A percentile compares a stretch with the other conserved stretches of the same genome.
phyloP scores from a whole-genome alignment of 2,797 vertebrate genomes.

The Zenarchopterus dispar region DNA sequence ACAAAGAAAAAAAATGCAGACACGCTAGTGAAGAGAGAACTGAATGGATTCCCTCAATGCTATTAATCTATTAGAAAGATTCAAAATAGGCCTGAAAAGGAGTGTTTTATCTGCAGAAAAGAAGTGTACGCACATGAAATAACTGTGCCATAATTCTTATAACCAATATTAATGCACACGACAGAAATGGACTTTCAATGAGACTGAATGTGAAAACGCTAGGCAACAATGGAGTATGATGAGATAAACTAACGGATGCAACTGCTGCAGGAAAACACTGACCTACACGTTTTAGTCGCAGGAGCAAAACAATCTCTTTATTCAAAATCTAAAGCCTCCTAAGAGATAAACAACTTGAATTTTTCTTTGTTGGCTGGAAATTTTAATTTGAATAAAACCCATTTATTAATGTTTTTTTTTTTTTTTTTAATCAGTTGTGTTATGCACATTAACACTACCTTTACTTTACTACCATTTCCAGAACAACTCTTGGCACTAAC shows the following conservation, averaged over 20 bases:
- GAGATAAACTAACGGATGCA: slow-evolving; percentile 37
- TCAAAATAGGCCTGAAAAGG: slow-evolving; percentile 62
- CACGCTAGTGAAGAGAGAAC: slow-evolving; percentile 38
- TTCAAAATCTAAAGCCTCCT: slow-evolving; percentile 9
- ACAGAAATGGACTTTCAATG: slow-evolving; percentile 87
- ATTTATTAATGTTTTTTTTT: neutral
- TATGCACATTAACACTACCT: neutral
- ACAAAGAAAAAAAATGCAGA: too few relatives aligned
- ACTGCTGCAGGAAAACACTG: slow-evolving; percentile 34
- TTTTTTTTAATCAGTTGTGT: neutral
- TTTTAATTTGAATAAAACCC: too few relatives aligned
- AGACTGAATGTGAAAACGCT: slow-evolving; percentile 57
- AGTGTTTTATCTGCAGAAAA: slow-evolving; percentile 50
- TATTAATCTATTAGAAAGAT: slow-evolving; percentile 84
- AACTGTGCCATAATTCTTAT: slow-evolving; percentile 59
- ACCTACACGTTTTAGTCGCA: neutral
- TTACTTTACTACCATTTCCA: neutral
- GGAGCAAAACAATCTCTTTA: neutral
- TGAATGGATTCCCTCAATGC: slow-evolving; percentile 73
- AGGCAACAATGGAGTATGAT: slow-evolving; percentile 45
- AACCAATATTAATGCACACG: slow-evolving; percentile 69
- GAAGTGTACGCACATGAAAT: slow-evolving; percentile 57
- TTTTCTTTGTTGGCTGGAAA: too few relatives aligned
- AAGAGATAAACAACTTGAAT: neutral
- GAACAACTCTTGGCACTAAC: slow-evolving; percentile 6